Percentiles rank a stretch among this genome's conserved stretches.
These are phyloP conservation scores for Sternarchorhynchus goeldii DNA, from an alignment of 2,797 vertebrate species.

Conservation along the genomic window DNA sequence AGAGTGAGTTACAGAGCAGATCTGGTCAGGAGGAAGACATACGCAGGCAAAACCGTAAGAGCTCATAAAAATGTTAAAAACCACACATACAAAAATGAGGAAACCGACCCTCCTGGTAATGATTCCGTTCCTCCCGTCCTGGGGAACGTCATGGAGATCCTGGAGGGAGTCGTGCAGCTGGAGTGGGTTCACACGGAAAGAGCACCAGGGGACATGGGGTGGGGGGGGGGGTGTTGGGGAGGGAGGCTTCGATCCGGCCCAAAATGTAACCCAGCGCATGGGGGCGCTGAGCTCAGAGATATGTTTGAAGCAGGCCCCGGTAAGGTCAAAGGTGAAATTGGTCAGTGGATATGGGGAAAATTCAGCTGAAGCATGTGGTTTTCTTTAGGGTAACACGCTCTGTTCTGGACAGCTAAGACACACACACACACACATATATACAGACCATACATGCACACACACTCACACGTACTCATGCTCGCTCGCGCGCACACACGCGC, in stretches of 20 bases:
- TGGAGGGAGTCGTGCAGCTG: conserved; percentile 47
- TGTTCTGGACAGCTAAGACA: conserved; percentile 47
- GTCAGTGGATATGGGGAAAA: conserved; percentile 65
- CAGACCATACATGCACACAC: too few relatives aligned
- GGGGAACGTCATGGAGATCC: conserved; percentile 58
- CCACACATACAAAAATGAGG: not conserved
- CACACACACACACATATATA: not conserved
- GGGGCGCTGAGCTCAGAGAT: conserved; percentile 50
- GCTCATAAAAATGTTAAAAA: conserved; percentile 43
- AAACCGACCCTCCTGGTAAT: conserved; percentile 58
- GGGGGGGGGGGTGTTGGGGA: conserved; percentile 58
- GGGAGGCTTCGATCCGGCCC: conserved; percentile 61
- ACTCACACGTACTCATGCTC: too few relatives aligned
- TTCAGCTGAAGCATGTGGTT: conserved; percentile 71
- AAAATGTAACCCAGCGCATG: conserved; percentile 56
- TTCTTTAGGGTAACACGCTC: conserved; percentile 61
- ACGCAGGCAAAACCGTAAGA: conserved; percentile 21
- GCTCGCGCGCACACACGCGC: conserved; percentile 3
- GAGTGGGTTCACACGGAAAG: conserved; percentile 42
- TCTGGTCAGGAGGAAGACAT: conserved; percentile 39
- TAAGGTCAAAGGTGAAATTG: conserved; percentile 71
- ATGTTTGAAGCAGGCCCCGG: conserved; percentile 71
- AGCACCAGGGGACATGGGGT: conserved; percentile 47
- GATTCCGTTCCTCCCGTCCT: conserved; percentile 60
- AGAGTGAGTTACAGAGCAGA: conserved; percentile 31